phyloP scores from a whole-genome alignment of 2,797 vertebrate species.

The Urocyon cinereoargenteus region DNA sequence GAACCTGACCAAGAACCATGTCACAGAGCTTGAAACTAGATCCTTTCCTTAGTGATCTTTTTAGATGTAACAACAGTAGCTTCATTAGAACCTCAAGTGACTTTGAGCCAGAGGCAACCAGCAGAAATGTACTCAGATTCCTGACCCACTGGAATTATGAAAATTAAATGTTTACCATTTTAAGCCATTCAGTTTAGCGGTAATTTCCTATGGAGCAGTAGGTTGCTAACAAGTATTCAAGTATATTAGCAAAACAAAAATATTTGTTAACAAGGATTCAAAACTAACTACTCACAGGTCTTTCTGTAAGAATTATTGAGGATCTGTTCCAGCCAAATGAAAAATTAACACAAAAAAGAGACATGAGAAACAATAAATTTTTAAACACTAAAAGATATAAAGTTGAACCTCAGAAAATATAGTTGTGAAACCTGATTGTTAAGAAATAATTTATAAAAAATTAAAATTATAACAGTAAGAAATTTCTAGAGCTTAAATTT shows the following conservation, averaged over 20 bases:
- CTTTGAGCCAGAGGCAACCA: not conserved
- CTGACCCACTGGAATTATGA: not conserved
- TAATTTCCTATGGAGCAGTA: not conserved
- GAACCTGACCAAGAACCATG: not conserved
- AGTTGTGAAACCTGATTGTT: not conserved
- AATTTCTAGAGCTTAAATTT: not conserved
- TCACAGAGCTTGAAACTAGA: not conserved
- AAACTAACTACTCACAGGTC: not conserved
- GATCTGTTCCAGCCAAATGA: not conserved
- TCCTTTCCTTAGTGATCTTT: not conserved
- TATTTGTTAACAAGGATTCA: not conserved
- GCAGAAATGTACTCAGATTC: not conserved
- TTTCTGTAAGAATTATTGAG: not conserved
- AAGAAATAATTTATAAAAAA: not conserved
- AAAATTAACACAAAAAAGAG: not conserved
- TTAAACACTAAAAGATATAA: not conserved
- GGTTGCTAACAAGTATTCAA: not conserved
- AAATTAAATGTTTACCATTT: not conserved
- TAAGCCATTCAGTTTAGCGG: not conserved
- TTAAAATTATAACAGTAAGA: not conserved
- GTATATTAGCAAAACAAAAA: not conserved
- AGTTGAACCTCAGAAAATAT: not conserved
- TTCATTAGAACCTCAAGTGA: not conserved
- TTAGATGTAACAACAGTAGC: not conserved
- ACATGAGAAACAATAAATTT: not conserved